These are phyloP conservation scores for Enteromius afrohamiltoni DNA, from an alignment of 2,797 vertebrate species.

Conservation along the genomic window DNA sequence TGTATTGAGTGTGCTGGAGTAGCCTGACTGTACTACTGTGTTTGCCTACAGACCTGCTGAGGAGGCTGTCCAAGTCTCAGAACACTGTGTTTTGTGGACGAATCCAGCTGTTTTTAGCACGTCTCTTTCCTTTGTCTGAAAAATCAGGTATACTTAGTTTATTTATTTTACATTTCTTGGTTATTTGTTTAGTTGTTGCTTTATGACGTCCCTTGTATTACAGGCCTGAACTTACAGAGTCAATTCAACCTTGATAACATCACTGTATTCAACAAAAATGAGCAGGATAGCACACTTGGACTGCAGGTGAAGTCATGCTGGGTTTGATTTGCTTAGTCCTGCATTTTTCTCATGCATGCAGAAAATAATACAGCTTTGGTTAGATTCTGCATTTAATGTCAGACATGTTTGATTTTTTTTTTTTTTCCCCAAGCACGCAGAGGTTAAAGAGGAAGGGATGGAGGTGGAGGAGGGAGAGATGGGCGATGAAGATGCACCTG, in stretches of 20 bases:
- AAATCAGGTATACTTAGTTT: slow-evolving; percentile 85
- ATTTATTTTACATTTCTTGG: neutral
- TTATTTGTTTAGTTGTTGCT: neutral
- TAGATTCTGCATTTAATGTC: neutral
- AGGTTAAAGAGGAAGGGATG: slow-evolving; percentile 94
- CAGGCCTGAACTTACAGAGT: slow-evolving; percentile 97
- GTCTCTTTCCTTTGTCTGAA: slow-evolving; percentile 96
- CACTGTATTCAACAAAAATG: slow-evolving; percentile 97
- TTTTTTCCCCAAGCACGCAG: slow-evolving; percentile 79
- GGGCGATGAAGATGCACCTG: slow-evolving; percentile 96
- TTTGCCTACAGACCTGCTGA: slow-evolving; percentile 85
- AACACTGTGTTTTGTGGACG: slow-evolving; percentile 98
- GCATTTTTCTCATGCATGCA: neutral
- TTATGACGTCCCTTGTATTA: slow-evolving; percentile 43
- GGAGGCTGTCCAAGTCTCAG: slow-evolving; percentile 96
- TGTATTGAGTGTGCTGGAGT: neutral
- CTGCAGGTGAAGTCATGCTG: slow-evolving; percentile 83
- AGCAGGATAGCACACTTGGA: slow-evolving; percentile 95
- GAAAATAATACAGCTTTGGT: neutral
- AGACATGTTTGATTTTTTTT: neutral
- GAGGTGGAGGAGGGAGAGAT: slow-evolving; percentile 98
- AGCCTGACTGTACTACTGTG: slow-evolving; percentile 6
- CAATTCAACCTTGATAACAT: slow-evolving; percentile 98
- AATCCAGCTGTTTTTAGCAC: slow-evolving; percentile 96
- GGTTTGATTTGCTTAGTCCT: neutral